Evolutionary conservation across 2,888 invertebrate genomes (phyloP).

Genomic region (Hipparchia semele): DNA sequence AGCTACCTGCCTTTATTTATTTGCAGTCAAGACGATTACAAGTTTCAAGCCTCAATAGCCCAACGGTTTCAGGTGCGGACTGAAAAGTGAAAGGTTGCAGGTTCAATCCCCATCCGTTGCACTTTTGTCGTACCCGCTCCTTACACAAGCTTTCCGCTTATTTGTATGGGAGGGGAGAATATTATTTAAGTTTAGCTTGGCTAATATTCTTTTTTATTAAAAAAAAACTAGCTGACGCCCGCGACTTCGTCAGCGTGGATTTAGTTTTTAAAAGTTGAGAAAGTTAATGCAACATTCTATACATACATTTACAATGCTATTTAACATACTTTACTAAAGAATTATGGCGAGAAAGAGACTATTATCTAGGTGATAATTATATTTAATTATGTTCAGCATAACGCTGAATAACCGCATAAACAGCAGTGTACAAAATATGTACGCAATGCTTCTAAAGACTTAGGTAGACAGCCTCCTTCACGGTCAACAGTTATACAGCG

Average conservation of each 20-base stretch:
- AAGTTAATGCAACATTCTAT: too few relatives aligned
- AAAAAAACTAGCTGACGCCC: too few relatives aligned
- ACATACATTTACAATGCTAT: not conserved
- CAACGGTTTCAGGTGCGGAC: too few relatives aligned
- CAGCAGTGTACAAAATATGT: not conserved
- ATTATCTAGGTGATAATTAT: not conserved
- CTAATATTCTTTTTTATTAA: too few relatives aligned
- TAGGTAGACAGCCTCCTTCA: slow-evolving; percentile 1
- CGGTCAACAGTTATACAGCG: not conserved
- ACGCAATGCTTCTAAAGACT: not conserved
- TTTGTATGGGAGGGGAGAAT: too few relatives aligned
- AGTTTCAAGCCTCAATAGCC: too few relatives aligned
- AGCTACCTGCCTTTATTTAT: not conserved
- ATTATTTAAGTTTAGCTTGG: too few relatives aligned
- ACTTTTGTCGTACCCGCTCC: too few relatives aligned
- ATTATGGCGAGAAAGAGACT: not conserved
- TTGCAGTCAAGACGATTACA: not conserved
- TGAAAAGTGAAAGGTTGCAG: too few relatives aligned
- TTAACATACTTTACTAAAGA: not conserved
- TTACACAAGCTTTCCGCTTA: too few relatives aligned
- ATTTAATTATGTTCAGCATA: not conserved
- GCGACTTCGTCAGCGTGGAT: too few relatives aligned
- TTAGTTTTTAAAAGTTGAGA: not conserved
- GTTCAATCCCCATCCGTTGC: too few relatives aligned
- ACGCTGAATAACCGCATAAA: not conserved